Base-by-base conservation (phyloP, 2,888 invertebrate genomes). In the Trichacis sp. region DNA sequence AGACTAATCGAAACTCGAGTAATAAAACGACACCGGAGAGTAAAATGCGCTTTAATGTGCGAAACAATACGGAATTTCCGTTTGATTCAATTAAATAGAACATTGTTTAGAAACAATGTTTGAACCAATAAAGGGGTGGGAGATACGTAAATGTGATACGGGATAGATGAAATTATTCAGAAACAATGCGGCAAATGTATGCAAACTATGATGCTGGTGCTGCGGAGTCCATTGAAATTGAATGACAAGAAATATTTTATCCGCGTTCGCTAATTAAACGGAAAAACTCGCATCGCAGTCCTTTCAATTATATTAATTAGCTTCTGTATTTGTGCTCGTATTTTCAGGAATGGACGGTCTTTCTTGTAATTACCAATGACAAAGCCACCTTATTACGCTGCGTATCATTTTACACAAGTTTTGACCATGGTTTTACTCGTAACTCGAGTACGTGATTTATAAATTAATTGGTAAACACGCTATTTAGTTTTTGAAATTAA, bases 151-250 rank as follows among this genome's bases (percentile, higher is more conserved):
- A 58, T 64, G 58, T 59, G 55, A 64, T 55, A 45, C 51, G 54
- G 45, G 49, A 17, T 47, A 55, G 57, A 64, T 63, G 53, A 54
- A 59, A 64, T 59, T 55, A 64, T 64, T 64, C 53, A 54, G 50
- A 48, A 64, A 64, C 63, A 63, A 63, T 63, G 63, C 58, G n/a
- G n/a, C n/a, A 64, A 64, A 64, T 59, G 29, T 55, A 64, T 64
- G 64, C 64, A 55, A 64, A 59, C 47, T 36, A 47, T 40, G 47
- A 55, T 46, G 58, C 58, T 58, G 59, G 42, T 54, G 30, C 55
- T 53, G 46, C 49, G 38, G 50, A 50, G 50, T 51, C 58, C 47
- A 52, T 58, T 64, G 50, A 36, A 59, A 64, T 55, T 54, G 47
- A 58, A 59, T 59, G 45, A 47, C 51, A 58, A 63, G 58, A 57